These are phyloP conservation scores for Brachynemurus nebulosus DNA, from an alignment of 2,888 invertebrate genomes.

Conservation along the genomic window DNA sequence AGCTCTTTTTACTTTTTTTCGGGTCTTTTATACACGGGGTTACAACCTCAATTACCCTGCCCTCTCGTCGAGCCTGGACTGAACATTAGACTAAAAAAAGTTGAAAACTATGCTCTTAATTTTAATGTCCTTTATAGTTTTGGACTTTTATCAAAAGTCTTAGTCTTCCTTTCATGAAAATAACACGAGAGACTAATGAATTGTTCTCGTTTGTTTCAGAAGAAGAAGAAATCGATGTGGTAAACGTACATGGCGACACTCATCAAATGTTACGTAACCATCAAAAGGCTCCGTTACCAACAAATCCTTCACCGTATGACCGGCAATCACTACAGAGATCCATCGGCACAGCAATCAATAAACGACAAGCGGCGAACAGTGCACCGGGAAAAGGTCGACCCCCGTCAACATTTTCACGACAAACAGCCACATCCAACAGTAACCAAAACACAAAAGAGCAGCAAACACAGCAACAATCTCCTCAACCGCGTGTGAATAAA, in stretches of 20 bases:
- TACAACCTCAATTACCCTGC: no score
- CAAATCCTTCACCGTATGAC: slow-evolving; percentile 54
- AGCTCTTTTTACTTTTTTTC: no score
- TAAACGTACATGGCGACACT: slow-evolving; percentile 45
- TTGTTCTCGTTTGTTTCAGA: no score
- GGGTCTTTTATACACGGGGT: no score
- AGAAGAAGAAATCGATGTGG: slow-evolving; percentile 76
- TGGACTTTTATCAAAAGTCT: no score
- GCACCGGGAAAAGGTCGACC: slow-evolving; percentile 6
- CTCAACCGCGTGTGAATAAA: neutral
- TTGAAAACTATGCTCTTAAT: no score
- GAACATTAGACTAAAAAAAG: no score
- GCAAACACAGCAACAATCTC: neutral
- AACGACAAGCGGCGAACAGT: slow-evolving; percentile 15
- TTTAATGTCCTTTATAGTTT: no score
- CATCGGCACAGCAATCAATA: slow-evolving; percentile 42
- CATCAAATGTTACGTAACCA: slow-evolving; percentile 29
- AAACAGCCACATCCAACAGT: slow-evolving; percentile 8
- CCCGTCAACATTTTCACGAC: neutral
- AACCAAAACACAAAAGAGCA: slow-evolving; percentile 3
- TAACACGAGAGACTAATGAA: no score
- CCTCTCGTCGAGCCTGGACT: no score
- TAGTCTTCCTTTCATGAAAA: no score
- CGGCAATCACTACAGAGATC: slow-evolving; percentile 49
- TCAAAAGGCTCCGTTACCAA: slow-evolving; percentile 38